These are phyloP conservation scores for Miichthys miiuy DNA, from an alignment of 2,797 vertebrate genomes.

Conservation along the genomic window DNA sequence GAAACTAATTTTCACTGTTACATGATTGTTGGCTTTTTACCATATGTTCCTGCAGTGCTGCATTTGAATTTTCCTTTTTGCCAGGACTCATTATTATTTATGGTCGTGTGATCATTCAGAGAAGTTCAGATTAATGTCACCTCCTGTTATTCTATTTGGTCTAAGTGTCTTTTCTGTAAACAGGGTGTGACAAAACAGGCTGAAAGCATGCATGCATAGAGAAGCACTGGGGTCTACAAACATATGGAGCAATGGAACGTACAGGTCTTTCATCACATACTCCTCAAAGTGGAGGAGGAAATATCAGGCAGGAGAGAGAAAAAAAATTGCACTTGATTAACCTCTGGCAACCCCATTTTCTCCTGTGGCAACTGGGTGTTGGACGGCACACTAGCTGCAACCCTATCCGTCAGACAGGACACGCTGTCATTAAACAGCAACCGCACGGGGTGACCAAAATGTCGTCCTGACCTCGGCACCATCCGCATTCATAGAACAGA, in stretches of 20 bases:
- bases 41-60: too few species aligned
- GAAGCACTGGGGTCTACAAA: neutral
- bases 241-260: slow-evolving; percentile 12
- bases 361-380: slow-evolving; percentile 65
- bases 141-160: too few species aligned
- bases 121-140: too few species aligned
- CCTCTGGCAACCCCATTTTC: slow-evolving; percentile 81
- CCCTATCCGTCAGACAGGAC: slow-evolving; percentile 68
- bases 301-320: slow-evolving; percentile 57
- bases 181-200: too few species aligned
- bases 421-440: slow-evolving; percentile 75
- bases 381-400: slow-evolving; percentile 55
- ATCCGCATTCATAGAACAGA: slow-evolving; percentile 47
- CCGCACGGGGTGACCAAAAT: slow-evolving; percentile 54
- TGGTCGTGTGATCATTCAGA: too few species aligned
- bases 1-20: neutral
- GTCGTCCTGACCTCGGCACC: slow-evolving; percentile 56
- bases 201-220: neutral
- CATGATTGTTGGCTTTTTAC: too few species aligned
- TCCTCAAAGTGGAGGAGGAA: slow-evolving; percentile 50
- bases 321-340: slow-evolving; percentile 83
- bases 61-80: too few species aligned
- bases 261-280: slow-evolving; percentile 33
- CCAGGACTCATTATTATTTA: too few species aligned
- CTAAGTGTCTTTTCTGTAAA: too few species aligned